Percentiles rank a stretch among this genome's conserved stretches.
phyloP scores from a whole-genome alignment of 1,140 invertebrate genomes.

The Drosophila punjabiensis region DNA sequence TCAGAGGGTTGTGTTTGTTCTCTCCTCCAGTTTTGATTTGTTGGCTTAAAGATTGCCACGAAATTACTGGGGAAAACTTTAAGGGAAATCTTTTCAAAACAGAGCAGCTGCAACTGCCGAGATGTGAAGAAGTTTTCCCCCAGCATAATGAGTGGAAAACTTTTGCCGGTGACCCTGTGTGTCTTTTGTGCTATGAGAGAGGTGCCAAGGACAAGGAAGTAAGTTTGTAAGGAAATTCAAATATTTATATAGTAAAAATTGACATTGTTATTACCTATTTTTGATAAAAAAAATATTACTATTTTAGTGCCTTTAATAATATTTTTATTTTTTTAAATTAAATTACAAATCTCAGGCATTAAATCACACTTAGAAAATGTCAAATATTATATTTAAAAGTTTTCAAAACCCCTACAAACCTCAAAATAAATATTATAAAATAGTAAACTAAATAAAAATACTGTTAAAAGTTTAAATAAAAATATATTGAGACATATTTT shows the following conservation, averaged over 20 bases:
- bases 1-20: constrained; percentile 23
- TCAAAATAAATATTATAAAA: background rate
- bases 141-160: constrained; percentile 68
- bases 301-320: background rate
- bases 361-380: no score
- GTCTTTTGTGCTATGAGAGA: constrained; percentile 1
- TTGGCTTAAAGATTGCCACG: constrained; percentile 50
- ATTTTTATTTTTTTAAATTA: background rate
- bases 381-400: background rate
- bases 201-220: background rate
- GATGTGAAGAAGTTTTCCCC: constrained; percentile 41
- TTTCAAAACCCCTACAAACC: background rate
- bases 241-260: background rate
- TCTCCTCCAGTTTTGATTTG: constrained; percentile 20
- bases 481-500: background rate
- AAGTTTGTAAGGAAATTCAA: background rate
- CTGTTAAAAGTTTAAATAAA: background rate
- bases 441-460: background rate
- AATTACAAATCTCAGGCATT: background rate
- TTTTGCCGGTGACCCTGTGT: constrained; percentile 24
- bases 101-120: constrained; percentile 51
- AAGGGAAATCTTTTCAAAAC: constrained; percentile 22
- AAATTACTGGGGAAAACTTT: constrained; percentile 21
- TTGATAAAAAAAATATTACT: background rate
- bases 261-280: background rate